These are phyloP conservation scores for Drosophila prostipennis DNA, from an alignment of 2,888 invertebrate species.

Conservation along the genomic window DNA sequence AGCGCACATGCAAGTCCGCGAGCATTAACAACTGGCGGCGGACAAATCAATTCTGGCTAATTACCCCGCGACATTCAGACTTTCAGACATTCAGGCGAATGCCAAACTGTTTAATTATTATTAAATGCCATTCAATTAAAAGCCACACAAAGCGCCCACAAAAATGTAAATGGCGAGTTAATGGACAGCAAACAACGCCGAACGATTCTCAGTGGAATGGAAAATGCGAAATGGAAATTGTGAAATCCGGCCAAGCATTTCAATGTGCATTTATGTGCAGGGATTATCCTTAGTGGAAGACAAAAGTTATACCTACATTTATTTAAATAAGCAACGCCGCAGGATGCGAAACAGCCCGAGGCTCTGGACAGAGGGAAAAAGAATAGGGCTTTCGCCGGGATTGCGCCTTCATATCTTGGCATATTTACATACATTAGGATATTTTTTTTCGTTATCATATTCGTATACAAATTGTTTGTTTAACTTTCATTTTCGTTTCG, in stretches of 20 bases:
- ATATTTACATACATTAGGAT: constrained; percentile 36
- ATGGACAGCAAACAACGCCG: background rate
- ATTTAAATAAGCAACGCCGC: constrained; percentile 33
- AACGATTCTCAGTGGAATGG: background rate
- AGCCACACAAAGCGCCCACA: constrained; percentile 4
- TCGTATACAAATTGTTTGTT: constrained; percentile 46
- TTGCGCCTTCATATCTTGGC: constrained; percentile 17
- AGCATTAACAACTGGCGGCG: background rate
- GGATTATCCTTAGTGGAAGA: constrained; percentile 6
- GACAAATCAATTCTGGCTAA: constrained; percentile 17
- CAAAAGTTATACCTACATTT: constrained; percentile 34
- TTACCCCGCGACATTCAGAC: constrained; percentile 2
- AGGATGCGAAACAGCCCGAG: constrained; percentile 14
- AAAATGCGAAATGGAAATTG: constrained; percentile 8
- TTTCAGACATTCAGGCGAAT: background rate
- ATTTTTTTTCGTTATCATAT: constrained; percentile 15
- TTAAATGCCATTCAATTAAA: constrained; percentile 27
- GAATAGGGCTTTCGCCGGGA: constrained; percentile 5
- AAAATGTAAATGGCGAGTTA: constrained; percentile 12
- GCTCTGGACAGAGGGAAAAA: constrained; percentile 10
- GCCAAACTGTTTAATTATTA: constrained; percentile 12
- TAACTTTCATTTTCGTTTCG: constrained; percentile 29
- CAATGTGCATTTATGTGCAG: background rate
- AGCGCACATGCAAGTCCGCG: constrained; percentile 3
- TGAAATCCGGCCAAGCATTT: constrained; percentile 4